phyloP scores from a whole-genome alignment of 1,140 invertebrate genomes.

The Apis florea region DNA sequence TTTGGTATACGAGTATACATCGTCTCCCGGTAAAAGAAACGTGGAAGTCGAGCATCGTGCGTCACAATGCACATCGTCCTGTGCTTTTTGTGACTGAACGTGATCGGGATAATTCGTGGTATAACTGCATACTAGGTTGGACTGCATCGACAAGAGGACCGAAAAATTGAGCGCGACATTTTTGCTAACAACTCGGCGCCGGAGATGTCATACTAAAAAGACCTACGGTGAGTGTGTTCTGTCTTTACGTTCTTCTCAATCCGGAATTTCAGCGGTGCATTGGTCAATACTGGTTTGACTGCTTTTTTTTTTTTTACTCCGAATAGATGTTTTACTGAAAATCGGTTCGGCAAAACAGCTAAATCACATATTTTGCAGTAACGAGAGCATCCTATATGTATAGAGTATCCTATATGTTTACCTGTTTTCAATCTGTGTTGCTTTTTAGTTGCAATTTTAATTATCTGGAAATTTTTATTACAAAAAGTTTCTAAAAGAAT shows the following conservation, averaged over 20 bases:
- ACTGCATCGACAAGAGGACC: neutral
- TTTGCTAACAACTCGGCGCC: neutral
- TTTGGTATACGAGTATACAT: neutral
- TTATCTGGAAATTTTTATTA: neutral
- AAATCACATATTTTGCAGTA: slow-evolving; percentile 3
- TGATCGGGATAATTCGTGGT: slow-evolving; percentile 18
- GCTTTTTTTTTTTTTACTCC: neutral
- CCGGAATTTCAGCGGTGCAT: neutral
- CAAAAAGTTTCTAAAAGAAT: neutral
- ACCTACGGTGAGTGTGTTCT: slow-evolving; percentile 1
- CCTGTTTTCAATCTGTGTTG: neutral
- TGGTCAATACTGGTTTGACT: slow-evolving; percentile 1
- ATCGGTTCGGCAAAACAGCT: neutral
- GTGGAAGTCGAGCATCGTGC: slow-evolving; percentile 12
- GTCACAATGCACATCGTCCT: neutral
- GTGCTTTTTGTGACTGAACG: slow-evolving; percentile 32
- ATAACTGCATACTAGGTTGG: neutral
- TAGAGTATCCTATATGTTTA: slow-evolving; percentile 8
- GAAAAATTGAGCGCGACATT: slow-evolving; percentile 22
- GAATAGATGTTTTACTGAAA: neutral
- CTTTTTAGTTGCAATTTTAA: neutral
- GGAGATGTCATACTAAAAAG: slow-evolving; percentile 35
- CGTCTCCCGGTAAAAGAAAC: slow-evolving; percentile 9
- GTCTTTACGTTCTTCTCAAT: neutral
- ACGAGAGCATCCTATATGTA: neutral